These are phyloP conservation scores for Dysdera silvatica DNA, from an alignment of 1,140 invertebrate genomes.

Conservation along the genomic window DNA sequence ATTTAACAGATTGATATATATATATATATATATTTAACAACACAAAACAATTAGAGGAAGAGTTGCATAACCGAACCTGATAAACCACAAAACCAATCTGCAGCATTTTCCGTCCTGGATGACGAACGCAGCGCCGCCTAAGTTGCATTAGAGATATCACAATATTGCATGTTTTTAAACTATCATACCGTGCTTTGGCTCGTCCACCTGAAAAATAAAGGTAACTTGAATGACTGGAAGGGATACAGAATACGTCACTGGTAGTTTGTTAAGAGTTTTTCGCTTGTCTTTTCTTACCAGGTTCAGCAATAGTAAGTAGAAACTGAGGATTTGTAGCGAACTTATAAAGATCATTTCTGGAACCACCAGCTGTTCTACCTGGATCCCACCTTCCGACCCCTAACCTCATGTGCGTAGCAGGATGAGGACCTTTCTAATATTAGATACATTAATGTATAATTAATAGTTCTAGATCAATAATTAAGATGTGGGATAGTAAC, in stretches of 20 bases:
- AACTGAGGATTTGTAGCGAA: slow-evolving; percentile 51
- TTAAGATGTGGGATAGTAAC: too few relatives aligned
- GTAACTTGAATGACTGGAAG: background rate
- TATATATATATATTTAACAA: too few relatives aligned
- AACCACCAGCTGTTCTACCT: slow-evolving; percentile 47
- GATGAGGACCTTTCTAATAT: background rate
- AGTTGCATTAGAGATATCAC: slow-evolving; percentile 31
- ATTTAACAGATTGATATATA: too few relatives aligned
- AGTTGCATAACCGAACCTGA: slow-evolving; percentile 6
- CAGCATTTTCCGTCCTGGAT: slow-evolving; percentile 26
- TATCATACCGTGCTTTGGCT: background rate
- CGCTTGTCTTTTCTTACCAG: slow-evolving; percentile 37
- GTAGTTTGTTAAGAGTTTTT: too few relatives aligned
- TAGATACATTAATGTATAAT: too few relatives aligned
- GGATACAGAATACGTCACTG: too few relatives aligned
- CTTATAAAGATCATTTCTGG: slow-evolving; percentile 44
- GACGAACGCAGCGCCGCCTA: slow-evolving; percentile 17
- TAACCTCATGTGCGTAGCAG: slow-evolving; percentile 1
- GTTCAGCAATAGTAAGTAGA: slow-evolving; percentile 36
- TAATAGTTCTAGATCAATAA: too few relatives aligned
- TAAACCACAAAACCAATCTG: slow-evolving; percentile 32
- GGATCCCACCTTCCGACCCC: slow-evolving; percentile 42
- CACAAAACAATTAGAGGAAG: too few relatives aligned
- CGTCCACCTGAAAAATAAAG: background rate
- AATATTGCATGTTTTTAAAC: slow-evolving; percentile 17